Percentiles rank a stretch among this genome's conserved stretches.
Evolutionary conservation across 2,888 invertebrate species (phyloP).

Genomic region (Microctonus aethiopoides): DNA sequence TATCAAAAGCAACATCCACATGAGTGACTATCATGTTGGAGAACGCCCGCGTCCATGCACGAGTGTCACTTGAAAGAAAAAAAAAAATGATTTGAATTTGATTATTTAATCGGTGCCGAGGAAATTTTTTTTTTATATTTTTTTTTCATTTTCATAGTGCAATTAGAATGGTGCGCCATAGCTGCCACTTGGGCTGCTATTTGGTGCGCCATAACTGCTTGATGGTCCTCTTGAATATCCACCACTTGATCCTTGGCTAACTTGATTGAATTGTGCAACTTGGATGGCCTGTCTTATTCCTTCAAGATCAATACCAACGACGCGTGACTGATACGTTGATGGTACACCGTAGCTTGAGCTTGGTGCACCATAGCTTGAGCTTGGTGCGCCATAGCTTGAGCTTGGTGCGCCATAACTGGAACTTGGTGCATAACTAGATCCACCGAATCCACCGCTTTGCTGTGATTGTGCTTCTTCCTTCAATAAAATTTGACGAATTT

Average conservation of each 20-base stretch:
- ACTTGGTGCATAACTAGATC: conserved; percentile 65
- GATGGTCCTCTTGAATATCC: conserved; percentile 68
- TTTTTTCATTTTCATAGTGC: background rate
- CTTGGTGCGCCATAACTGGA: conserved; percentile 68
- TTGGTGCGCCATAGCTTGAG: conserved; percentile 69
- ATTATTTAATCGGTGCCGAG: conserved; percentile 1
- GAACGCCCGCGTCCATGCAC: conserved; percentile 33
- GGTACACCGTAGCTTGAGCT: conserved; percentile 77
- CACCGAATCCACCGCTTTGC: conserved; percentile 70
- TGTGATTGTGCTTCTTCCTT: conserved; percentile 80
- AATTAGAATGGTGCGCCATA: conserved; percentile 76
- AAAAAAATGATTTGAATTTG: background rate
- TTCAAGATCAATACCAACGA: conserved; percentile 87
- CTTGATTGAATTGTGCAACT: conserved; percentile 85
- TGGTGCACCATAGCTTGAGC: conserved; percentile 76
- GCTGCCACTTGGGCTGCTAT: conserved; percentile 74
- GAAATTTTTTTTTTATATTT: background rate
- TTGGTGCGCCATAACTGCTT: conserved; percentile 67
- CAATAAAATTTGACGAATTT: conserved; percentile 85
- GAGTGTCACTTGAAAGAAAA: background rate
- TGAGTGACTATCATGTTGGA: conserved; percentile 14
- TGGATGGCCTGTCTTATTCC: conserved; percentile 89
- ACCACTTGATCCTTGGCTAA: conserved; percentile 67
- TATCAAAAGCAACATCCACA: background rate
- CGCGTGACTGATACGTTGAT: conserved; percentile 70